Percentiles rank a stretch among this genome's conserved stretches.
phyloP scores from a whole-genome alignment of 1,140 invertebrate genomes.

The Uloborus diversus region DNA sequence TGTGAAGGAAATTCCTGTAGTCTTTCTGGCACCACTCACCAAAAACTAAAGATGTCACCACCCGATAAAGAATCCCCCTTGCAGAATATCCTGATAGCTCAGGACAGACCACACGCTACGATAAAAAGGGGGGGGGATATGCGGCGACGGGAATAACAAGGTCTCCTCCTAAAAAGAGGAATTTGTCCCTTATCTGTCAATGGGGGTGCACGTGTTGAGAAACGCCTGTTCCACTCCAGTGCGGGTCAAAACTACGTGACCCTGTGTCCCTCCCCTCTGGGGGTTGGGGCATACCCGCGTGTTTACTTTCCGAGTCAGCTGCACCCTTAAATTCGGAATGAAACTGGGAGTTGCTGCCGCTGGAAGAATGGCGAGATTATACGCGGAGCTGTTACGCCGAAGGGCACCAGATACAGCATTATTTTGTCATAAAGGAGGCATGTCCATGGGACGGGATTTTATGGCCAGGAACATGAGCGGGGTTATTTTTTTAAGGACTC shows the following conservation, averaged over 20 bases:
- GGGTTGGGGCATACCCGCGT: background rate
- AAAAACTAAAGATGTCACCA: constrained; percentile 43
- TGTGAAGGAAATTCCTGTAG: background rate
- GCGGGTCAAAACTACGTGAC: too few relatives aligned
- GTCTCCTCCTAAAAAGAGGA: background rate
- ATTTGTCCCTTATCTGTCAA: constrained; percentile 48
- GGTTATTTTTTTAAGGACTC: too few relatives aligned
- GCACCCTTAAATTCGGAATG: constrained; percentile 10
- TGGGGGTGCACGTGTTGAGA: background rate
- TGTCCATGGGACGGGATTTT: too few relatives aligned
- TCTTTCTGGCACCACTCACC: background rate
- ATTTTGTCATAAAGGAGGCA: too few relatives aligned
- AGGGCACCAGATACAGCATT: too few relatives aligned
- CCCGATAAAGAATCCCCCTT: constrained; percentile 26
- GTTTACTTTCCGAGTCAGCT: constrained; percentile 44
- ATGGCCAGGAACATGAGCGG: too few relatives aligned
- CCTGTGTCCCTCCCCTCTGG: background rate
- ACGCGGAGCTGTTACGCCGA: background rate
- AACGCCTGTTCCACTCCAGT: constrained; percentile 2
- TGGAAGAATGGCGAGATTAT: background rate
- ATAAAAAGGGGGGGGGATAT: background rate
- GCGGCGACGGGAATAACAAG: constrained; percentile 46
- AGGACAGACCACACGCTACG: background rate
- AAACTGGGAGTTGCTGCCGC: background rate
- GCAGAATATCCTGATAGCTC: background rate